Evolutionary conservation across 30 jellyfish, hydroid and myxozoan genomes (phyloP).

Genomic region (Nemopilema nomurai): DNA sequence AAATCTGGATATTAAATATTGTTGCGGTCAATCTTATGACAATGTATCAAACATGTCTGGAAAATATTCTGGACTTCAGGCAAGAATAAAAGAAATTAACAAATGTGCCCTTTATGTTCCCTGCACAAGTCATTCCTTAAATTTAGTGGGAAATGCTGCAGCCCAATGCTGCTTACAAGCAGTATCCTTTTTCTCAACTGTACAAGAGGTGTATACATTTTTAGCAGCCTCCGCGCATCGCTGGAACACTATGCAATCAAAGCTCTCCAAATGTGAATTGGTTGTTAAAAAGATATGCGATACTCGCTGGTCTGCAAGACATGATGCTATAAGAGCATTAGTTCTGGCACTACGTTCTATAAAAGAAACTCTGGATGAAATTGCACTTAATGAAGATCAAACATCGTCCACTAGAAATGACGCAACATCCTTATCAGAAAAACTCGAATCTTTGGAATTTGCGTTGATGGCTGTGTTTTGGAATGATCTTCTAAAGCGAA

Average conservation of each 20-base stretch:
- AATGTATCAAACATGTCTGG: constrained; percentile 77
- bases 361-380: constrained; percentile 27
- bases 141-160: constrained; percentile 38
- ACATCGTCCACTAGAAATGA: constrained; percentile 47
- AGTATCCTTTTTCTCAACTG: constrained; percentile 28
- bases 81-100: constrained; percentile 54
- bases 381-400: constrained; percentile 42
- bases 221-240: constrained; percentile 52
- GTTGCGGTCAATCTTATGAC: constrained; percentile 80
- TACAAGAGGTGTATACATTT: constrained; percentile 28
- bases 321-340: constrained; percentile 65
- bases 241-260: constrained; percentile 32
- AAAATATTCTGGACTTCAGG: constrained; percentile 69
- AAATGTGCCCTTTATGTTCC: constrained; percentile 59
- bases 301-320: constrained; percentile 51
- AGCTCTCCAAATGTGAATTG: constrained; percentile 28
- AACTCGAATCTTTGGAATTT: constrained; percentile 21
- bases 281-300: constrained; percentile 59
- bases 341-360: constrained; percentile 18
- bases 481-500: constrained; percentile 45
- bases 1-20: constrained; percentile 34
- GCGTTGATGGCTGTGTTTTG: constrained; percentile 44
- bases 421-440: constrained; percentile 23
- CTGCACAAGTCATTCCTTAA: constrained; percentile 33
- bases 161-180: constrained; percentile 62